phyloP scores from a whole-genome alignment of 2,888 invertebrate species.

The Stratiomys singularior region DNA sequence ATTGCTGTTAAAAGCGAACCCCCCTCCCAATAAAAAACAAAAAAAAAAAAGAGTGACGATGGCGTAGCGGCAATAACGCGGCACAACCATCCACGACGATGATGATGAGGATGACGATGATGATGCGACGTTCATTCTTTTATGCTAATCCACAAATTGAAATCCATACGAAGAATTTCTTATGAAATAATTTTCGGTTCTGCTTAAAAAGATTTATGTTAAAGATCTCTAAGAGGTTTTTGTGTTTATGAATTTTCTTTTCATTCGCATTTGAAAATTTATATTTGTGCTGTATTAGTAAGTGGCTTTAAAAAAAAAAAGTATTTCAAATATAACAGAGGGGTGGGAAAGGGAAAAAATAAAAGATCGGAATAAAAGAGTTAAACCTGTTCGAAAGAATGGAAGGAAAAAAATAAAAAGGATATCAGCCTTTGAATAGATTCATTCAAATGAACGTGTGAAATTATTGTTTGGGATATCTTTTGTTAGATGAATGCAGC shows the following conservation, averaged over 20 bases:
- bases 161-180: slow-evolving; percentile 27
- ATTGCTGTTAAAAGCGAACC: too few relatives aligned
- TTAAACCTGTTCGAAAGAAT: not conserved
- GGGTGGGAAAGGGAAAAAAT: not conserved
- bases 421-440: not conserved
- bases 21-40: too few relatives aligned
- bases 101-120: not conserved
- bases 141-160: slow-evolving; percentile 32
- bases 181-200: slow-evolving; percentile 22
- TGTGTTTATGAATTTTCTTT: not conserved
- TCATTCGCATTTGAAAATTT: not conserved
- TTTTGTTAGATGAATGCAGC: not conserved
- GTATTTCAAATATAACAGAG: too few relatives aligned
- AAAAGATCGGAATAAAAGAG: not conserved
- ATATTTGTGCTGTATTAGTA: not conserved
- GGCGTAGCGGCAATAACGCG: too few relatives aligned
- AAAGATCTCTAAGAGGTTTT: slow-evolving; percentile 12
- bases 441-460: slow-evolving; percentile 36
- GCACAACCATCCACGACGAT: too few relatives aligned
- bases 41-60: too few relatives aligned
- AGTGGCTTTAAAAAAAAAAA: too few relatives aligned
- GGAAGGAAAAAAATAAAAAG: not conserved
- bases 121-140: slow-evolving; percentile 14
- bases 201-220: slow-evolving; percentile 19
- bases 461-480: slow-evolving; percentile 34